A percentile compares a stretch with the other conserved stretches of the same genome.
Evolutionary conservation across 2,113 vertebrate genomes (phyloP).

Genomic region (Sarotherodon lohbergeri): DNA sequence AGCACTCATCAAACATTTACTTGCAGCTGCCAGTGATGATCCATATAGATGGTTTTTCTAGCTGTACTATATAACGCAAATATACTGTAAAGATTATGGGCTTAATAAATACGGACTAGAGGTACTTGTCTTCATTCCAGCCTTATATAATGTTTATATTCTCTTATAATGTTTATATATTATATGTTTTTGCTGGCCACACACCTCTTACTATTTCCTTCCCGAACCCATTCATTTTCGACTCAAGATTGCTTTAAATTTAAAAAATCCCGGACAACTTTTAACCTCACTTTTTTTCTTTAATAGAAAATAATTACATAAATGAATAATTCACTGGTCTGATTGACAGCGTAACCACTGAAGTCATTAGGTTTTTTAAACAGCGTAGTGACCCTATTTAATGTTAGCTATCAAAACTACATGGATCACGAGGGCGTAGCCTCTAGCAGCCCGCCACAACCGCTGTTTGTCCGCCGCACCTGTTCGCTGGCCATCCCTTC

Average conservation of each 20-base stretch:
- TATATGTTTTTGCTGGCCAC: background rate
- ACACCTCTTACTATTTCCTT: background rate
- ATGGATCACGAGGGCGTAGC: background rate
- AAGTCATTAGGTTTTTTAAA: background rate
- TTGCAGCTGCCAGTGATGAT: background rate
- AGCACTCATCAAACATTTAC: background rate
- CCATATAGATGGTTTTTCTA: background rate
- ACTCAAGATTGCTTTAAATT: fast-evolving
- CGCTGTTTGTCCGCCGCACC: background rate
- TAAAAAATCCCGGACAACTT: background rate
- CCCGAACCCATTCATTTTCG: background rate
- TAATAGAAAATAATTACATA: background rate
- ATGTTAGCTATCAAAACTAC: background rate
- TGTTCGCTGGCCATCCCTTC: background rate
- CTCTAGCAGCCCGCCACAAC: background rate
- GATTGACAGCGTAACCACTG: background rate
- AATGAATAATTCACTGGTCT: background rate
- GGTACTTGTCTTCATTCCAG: background rate
- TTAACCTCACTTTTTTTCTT: background rate
- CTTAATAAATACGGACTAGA: background rate
- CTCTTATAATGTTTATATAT: too few species aligned
- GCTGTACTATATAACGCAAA: background rate
- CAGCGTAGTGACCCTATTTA: background rate
- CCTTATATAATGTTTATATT: background rate
- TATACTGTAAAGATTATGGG: background rate